Percentiles rank a stretch among this genome's conserved stretches.
These are phyloP conservation scores for Polypterus senegalus DNA, from an alignment of 2,113 vertebrate species.

Conservation along the genomic window DNA sequence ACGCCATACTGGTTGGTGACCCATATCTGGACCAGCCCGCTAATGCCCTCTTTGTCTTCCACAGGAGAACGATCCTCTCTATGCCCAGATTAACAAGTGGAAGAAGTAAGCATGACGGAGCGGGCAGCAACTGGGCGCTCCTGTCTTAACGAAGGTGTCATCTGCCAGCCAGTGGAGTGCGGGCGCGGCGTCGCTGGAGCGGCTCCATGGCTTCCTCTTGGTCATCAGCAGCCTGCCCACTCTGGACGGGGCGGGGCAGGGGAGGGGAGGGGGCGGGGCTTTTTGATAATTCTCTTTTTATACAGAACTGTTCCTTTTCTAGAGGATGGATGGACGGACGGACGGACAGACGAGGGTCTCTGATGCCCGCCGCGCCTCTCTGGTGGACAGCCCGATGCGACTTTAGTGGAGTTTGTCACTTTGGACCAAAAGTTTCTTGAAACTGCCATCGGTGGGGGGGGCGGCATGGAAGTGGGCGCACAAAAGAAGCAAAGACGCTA, in stretches of 20 bases:
- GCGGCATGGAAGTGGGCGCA: neutral
- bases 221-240: neutral
- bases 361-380: neutral
- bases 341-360: neutral
- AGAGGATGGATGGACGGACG: neutral
- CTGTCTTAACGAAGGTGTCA: neutral
- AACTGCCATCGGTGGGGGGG: neutral
- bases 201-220: neutral
- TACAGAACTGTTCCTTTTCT: neutral
- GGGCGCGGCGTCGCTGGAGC: neutral
- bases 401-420: neutral
- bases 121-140: slow-evolving; percentile 21
- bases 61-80: slow-evolving; percentile 84
- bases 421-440: neutral
- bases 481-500: neutral
- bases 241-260: neutral
- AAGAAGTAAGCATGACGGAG: slow-evolving; percentile 70
- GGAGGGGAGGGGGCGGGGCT: neutral
- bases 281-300: neutral
- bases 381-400: neutral
- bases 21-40: neutral
- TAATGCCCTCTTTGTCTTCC: slow-evolving; percentile 34
- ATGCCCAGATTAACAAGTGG: slow-evolving; percentile 89
- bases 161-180: neutral
- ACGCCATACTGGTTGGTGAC: slow-evolving; percentile 1